phyloP scores from a whole-genome alignment of 2,113 vertebrate genomes.

The Toxotes chatareus region DNA sequence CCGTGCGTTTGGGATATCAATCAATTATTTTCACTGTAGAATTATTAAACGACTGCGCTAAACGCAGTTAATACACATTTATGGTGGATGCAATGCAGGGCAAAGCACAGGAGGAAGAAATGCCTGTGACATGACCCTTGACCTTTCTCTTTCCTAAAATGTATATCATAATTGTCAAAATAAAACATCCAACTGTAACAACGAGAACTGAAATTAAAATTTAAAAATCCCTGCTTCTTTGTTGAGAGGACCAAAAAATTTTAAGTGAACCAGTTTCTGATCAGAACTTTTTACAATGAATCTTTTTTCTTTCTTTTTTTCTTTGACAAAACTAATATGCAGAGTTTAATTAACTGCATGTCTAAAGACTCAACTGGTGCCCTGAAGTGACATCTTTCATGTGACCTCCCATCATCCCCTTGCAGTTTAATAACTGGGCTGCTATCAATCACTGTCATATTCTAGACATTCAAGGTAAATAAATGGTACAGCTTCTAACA shows the following conservation, averaged over 20 bases:
- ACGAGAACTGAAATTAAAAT: slow-evolving; percentile 9
- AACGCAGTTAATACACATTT: slow-evolving; percentile 5
- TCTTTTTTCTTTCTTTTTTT: neutral
- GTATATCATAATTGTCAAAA: slow-evolving; percentile 27
- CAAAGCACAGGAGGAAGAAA: slow-evolving; percentile 25
- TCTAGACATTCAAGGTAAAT: slow-evolving; percentile 40
- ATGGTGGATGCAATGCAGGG: slow-evolving; percentile 48
- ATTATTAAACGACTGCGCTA: slow-evolving; percentile 19
- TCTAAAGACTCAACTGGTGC: slow-evolving; percentile 61
- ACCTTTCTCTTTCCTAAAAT: slow-evolving; percentile 48
- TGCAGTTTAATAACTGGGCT: slow-evolving; percentile 62
- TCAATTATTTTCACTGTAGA: slow-evolving; percentile 38
- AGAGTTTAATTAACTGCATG: slow-evolving; percentile 55
- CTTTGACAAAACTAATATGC: slow-evolving; percentile 28
- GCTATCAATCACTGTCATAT: slow-evolving; percentile 71
- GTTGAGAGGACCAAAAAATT: slow-evolving; percentile 11
- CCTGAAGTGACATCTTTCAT: slow-evolving; percentile 54
- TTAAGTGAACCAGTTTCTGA: neutral
- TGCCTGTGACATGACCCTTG: slow-evolving; percentile 49
- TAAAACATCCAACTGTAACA: slow-evolving; percentile 21
- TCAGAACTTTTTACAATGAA: neutral
- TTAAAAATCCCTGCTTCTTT: slow-evolving; percentile 2
- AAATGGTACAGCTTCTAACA: slow-evolving; percentile 38
- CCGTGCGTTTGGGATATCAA: slow-evolving; percentile 34
- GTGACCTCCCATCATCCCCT: slow-evolving; percentile 55